phyloP scores from a whole-genome alignment of 2,797 vertebrate species.

The Fistularia commersonii region DNA sequence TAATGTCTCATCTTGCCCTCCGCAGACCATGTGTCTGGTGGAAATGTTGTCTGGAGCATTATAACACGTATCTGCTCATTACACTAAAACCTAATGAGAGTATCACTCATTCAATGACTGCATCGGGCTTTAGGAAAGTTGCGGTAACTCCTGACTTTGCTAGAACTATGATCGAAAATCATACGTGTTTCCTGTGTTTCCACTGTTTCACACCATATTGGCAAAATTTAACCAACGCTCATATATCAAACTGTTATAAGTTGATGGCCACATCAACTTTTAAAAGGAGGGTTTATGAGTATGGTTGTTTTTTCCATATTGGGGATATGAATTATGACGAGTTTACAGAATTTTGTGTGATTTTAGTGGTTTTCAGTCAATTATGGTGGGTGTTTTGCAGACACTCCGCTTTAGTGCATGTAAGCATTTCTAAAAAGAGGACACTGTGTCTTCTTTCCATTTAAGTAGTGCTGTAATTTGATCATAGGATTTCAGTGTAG shows the following conservation, averaged over 20 bases:
- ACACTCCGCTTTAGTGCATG: conserved; percentile 18
- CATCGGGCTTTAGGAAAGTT: not conserved
- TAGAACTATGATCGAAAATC: conserved; percentile 18
- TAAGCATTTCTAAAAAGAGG: conserved; percentile 13
- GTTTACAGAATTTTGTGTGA: conserved; percentile 14
- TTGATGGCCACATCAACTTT: conserved; percentile 26
- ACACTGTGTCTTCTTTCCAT: no score
- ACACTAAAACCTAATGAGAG: not conserved
- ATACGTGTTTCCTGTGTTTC: conserved; percentile 45
- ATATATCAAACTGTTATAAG: conserved; percentile 28
- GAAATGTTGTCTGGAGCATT: conserved; percentile 3
- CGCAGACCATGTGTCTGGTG: conserved; percentile 9
- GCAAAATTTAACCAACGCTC: conserved; percentile 29
- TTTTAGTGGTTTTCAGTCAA: conserved; percentile 33
- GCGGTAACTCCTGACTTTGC: conserved; percentile 7
- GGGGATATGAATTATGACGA: conserved; percentile 29
- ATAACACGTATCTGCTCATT: not conserved
- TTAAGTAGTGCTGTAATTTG: not conserved
- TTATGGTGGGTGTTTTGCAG: conserved; percentile 44
- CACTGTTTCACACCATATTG: conserved; percentile 34
- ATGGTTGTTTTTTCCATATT: conserved; percentile 37
- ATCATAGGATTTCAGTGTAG: not conserved
- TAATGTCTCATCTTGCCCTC: conserved; percentile 11
- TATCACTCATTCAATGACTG: conserved; percentile 5
- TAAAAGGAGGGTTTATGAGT: conserved; percentile 28